These are phyloP conservation scores for Pseudomyrmex sp. DNA, from an alignment of 1,140 invertebrate species.

Conservation along the genomic window DNA sequence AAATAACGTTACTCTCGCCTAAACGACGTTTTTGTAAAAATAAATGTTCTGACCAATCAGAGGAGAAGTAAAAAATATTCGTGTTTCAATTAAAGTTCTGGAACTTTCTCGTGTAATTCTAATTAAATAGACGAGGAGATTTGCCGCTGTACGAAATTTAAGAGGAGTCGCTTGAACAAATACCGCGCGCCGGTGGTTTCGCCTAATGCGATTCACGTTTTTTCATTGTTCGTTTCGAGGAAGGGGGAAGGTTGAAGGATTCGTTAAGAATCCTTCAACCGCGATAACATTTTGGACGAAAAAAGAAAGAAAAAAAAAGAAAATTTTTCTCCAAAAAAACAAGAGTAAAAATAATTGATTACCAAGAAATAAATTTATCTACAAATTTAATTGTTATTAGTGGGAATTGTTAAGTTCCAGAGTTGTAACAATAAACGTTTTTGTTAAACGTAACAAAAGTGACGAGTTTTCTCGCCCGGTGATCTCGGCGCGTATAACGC, in stretches of 20 bases:
- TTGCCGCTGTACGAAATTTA: background rate
- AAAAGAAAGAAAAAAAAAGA: no score
- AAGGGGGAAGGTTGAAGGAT: background rate
- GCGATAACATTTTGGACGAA: no score
- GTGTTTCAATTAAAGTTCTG: constrained; percentile 23
- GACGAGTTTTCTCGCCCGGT: background rate
- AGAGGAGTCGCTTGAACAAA: constrained; percentile 24
- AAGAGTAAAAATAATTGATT: background rate
- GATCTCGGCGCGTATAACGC: background rate
- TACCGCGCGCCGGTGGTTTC: constrained; percentile 8
- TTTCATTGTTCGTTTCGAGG: constrained; percentile 8
- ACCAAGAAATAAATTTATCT: background rate
- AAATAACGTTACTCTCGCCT: background rate
- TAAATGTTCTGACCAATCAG: background rate
- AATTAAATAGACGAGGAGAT: constrained; percentile 15
- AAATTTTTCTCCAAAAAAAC: background rate
- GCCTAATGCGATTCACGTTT: constrained; percentile 38
- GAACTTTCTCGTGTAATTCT: constrained; percentile 5
- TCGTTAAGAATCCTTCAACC: constrained; percentile 12
- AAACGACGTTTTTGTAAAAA: background rate
- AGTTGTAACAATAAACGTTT: background rate
- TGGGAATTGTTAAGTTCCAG: background rate
- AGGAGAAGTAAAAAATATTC: background rate
- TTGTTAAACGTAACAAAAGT: background rate
- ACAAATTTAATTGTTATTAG: background rate